Conservation (phyloP, 2,888 invertebrate genomes). For the Himalopsyche anomala region DNA sequence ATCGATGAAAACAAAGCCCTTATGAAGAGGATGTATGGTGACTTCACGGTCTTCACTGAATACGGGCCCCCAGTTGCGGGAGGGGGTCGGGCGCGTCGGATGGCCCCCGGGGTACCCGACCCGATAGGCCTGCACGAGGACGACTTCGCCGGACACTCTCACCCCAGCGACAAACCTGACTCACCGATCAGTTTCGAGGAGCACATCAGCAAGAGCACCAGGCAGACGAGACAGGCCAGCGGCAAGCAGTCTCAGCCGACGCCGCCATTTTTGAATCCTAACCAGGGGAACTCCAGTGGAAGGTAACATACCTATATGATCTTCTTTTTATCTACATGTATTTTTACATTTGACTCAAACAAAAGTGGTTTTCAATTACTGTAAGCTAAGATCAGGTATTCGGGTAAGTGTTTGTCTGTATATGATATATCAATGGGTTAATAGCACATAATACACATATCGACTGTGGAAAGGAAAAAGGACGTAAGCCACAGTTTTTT, state of each 20-base stretch:
- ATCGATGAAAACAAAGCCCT: constrained; percentile 96
- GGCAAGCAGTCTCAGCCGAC: constrained; percentile 68
- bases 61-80: constrained; percentile 72
- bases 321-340: neutral
- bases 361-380: neutral
- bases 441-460: too few species aligned
- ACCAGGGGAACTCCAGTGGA: constrained; percentile 76
- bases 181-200: constrained; percentile 12
- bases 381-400: too few species aligned
- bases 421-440: too few species aligned
- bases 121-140: constrained; percentile 69
- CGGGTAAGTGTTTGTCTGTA: too few species aligned
- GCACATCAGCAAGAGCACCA: neutral
- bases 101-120: constrained; percentile 72
- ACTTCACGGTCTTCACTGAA: constrained; percentile 83
- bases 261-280: constrained; percentile 71
- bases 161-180: constrained; percentile 69
- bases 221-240: constrained; percentile 50
- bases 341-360: neutral
- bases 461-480: too few species aligned
- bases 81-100: constrained; percentile 71
- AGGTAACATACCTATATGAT: constrained; percentile 70
- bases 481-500: too few species aligned
- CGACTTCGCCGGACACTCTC: constrained; percentile 66
- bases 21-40: constrained; percentile 95